Evolutionary conservation across 92 coral and sea anemone genomes (phyloP).

Genomic region (Virgularia gustaviana): DNA sequence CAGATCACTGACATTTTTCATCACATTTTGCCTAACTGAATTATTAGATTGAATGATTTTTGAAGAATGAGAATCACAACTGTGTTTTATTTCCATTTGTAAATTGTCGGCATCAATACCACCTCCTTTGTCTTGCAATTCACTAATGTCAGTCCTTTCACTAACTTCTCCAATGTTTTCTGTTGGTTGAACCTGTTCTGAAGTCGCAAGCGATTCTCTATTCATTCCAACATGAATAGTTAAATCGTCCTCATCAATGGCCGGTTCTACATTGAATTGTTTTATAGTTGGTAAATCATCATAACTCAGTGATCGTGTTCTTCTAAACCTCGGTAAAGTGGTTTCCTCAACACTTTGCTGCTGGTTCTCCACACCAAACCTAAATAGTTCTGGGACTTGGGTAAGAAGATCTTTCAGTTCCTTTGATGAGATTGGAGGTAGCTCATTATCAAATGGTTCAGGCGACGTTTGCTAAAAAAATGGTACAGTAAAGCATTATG

Average conservation of each 20-base stretch:
- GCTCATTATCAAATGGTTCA: constrained; percentile 61
- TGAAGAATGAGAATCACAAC: too few relatives aligned
- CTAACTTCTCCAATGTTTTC: background rate
- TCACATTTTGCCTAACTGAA: constrained; percentile 3
- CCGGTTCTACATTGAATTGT: constrained; percentile 4
- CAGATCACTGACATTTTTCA: background rate
- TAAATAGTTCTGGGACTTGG: constrained; percentile 61
- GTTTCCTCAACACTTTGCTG: background rate
- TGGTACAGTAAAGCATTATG: too few relatives aligned
- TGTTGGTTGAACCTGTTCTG: background rate
- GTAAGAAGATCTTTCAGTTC: constrained; percentile 66
- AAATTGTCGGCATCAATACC: too few relatives aligned
- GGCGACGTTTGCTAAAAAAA: constrained; percentile 59
- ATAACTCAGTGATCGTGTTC: constrained; percentile 2
- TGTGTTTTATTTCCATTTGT: too few relatives aligned
- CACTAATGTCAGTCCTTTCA: too few relatives aligned
- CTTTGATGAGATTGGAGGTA: constrained; percentile 69
- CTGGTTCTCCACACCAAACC: background rate
- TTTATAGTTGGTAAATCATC: constrained; percentile 19
- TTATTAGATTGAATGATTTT: background rate
- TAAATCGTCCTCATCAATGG: constrained; percentile 17
- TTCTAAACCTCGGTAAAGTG: background rate
- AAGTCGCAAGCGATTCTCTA: background rate
- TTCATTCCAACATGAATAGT: background rate
- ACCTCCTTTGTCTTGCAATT: too few relatives aligned